Evolutionary conservation across 2,888 invertebrate species (phyloP), one percentile per base, ranked within the genome.

Genomic region (Torymus aiolomorphi): DNA sequence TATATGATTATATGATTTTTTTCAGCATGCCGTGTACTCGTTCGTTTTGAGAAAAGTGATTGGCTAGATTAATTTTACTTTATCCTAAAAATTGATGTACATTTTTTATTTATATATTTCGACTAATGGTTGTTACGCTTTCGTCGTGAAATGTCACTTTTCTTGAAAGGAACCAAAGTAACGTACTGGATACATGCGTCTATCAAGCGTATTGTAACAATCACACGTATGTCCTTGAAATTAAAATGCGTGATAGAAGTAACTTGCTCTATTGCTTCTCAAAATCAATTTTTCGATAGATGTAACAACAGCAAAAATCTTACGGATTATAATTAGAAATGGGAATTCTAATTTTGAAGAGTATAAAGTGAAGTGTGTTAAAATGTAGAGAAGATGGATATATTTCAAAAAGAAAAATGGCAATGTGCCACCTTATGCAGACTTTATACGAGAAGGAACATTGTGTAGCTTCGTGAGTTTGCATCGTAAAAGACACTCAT

Each of bases 1-100:
- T n/a, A 52, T 31, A 66, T 57, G 16, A 63, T 78, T 78, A 31
- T 78, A 74, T 78, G 78, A 56, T 78, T 78, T 56, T 73, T 78
- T 78, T 78, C 62, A 74, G 31, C 67, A 62, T 20, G 62, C n/a
- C 31, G 56, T 57, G 56, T 72, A 52, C 24, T 67, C 61, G 59
- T 76, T 76, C 51, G 57, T 76, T 67, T 54, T 24, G 57, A 76
- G 20, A 61, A 76, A 31, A 31, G 31, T 31, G 31, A 31, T 31
- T 31, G 4, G 5, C 4, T 31, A 31, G 31, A 31, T 31, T 31
- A 31, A n/a, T 31, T 31, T 31, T 31, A 31, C 31, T 31, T 31
- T 31, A 4, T 31, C 31, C 5, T 52, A 52, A 66, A 24, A 59
- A 49, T 51, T 52, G 13, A 49, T 54, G 14, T 52, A 20, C 18